phyloP scores from a whole-genome alignment of 2,888 invertebrate genomes.

The Candidula unifasciata region DNA sequence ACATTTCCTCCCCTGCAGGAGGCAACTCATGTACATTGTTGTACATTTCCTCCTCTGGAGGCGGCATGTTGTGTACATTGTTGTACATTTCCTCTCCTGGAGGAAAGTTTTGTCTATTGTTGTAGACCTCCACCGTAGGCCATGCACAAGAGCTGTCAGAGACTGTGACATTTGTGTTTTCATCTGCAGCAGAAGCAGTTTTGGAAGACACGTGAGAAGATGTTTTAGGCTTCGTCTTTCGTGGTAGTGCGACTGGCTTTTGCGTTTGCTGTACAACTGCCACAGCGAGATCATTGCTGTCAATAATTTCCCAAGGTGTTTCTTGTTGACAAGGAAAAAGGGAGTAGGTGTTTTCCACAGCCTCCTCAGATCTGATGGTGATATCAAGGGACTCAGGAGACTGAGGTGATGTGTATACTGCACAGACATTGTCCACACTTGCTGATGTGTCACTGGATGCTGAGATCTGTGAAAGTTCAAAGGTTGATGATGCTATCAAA shows the following conservation, averaged over 20 bases:
- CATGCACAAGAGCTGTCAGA: too few species aligned
- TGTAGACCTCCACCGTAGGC: too few species aligned
- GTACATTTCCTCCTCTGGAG: too few species aligned
- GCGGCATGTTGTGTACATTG: too few species aligned
- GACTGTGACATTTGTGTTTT: too few species aligned
- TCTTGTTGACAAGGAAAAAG: constrained; percentile 16
- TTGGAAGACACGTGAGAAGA: background rate
- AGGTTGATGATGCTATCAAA: background rate
- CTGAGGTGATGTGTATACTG: background rate
- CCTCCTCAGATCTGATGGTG: background rate
- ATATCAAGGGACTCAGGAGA: background rate
- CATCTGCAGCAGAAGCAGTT: background rate
- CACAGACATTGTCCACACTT: background rate
- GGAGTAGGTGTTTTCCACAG: constrained; percentile 38
- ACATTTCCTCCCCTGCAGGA: too few species aligned
- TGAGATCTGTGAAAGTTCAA: background rate
- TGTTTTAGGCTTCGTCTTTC: constrained; percentile 15
- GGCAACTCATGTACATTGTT: too few species aligned
- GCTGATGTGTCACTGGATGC: background rate
- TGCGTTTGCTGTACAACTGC: background rate
- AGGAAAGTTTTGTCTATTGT: too few species aligned
- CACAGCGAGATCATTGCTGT: background rate
- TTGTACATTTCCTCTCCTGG: too few species aligned
- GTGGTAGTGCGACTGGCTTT: constrained; percentile 29
- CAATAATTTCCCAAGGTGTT: background rate